These are phyloP conservation scores for Phymatocera aterrima DNA, from an alignment of 2,888 invertebrate genomes.

Conservation along the genomic window DNA sequence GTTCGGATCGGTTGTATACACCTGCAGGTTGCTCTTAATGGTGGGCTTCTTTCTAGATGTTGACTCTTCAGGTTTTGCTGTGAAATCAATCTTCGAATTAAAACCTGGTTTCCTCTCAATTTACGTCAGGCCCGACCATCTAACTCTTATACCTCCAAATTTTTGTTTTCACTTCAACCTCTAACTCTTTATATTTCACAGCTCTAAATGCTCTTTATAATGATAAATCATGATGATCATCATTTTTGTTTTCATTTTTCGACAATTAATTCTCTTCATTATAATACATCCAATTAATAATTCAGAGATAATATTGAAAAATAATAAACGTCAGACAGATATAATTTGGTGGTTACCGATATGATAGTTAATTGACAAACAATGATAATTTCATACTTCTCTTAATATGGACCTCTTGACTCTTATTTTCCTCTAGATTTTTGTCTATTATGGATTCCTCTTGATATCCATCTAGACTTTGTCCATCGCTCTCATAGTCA, in stretches of 20 bases:
- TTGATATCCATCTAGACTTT: neutral
- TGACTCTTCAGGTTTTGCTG: constrained; percentile 10
- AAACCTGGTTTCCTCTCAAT: constrained; percentile 1
- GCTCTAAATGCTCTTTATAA: no score
- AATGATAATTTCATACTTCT: no score
- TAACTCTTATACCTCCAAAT: neutral
- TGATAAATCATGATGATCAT: no score
- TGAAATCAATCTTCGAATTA: constrained; percentile 3
- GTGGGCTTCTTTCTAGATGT: neutral
- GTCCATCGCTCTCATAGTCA: neutral
- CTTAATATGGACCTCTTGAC: no score
- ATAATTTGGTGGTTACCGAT: no score
- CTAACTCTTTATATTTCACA: neutral
- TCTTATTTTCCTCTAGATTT: no score
- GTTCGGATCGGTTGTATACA: neutral
- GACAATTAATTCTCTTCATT: neutral
- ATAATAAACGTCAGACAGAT: no score
- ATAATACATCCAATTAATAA: neutral
- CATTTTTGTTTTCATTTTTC: no score
- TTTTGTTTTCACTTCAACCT: neutral
- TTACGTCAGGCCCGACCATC: constrained; percentile 19
- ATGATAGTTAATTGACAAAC: no score
- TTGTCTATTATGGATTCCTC: no score
- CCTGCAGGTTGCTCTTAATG: neutral
- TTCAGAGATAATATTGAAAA: no score